Conservation (phyloP, 2,888 invertebrate genomes). For the Bellardia bayeri region DNA sequence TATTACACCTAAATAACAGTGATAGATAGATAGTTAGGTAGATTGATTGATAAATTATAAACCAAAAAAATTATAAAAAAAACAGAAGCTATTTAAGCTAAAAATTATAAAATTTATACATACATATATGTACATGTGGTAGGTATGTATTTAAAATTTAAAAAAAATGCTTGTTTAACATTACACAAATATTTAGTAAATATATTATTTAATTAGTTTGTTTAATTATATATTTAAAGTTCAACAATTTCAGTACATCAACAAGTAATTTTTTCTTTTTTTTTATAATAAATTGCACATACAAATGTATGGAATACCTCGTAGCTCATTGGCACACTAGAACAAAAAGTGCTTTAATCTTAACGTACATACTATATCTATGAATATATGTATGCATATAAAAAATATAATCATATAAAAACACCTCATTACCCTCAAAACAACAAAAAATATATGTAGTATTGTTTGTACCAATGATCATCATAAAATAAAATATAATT, state of each 20-base stretch:
- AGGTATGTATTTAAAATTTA: not conserved
- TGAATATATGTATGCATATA: not conserved
- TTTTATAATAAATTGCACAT: constrained; percentile 54
- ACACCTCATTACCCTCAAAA: constrained; percentile 9
- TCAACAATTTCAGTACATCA: constrained; percentile 58
- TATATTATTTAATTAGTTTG: constrained; percentile 10
- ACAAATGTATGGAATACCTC: constrained; percentile 57
- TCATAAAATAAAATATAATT: constrained; percentile 24
- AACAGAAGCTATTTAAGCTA: not conserved
- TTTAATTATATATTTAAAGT: constrained; percentile 38
- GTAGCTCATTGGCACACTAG: constrained; percentile 67
- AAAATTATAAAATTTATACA: not conserved
- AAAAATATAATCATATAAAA: constrained; percentile 19
- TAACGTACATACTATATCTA: constrained; percentile 2
- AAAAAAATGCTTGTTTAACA: not conserved
- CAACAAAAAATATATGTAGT: constrained; percentile 13
- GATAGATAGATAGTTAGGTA: not conserved
- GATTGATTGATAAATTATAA: not conserved
- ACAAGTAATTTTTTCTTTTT: constrained; percentile 43
- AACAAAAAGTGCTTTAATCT: constrained; percentile 59
- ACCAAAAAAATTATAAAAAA: not conserved
- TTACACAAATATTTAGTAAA: not conserved
- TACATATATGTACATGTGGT: not conserved
- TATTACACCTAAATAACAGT: constrained; percentile 68
- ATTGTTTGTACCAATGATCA: constrained; percentile 52